Evolutionary conservation across 2,797 vertebrate species (phyloP), one percentile per base, ranked within the genome.

Genomic region (Oceanodroma leucorhoa): DNA sequence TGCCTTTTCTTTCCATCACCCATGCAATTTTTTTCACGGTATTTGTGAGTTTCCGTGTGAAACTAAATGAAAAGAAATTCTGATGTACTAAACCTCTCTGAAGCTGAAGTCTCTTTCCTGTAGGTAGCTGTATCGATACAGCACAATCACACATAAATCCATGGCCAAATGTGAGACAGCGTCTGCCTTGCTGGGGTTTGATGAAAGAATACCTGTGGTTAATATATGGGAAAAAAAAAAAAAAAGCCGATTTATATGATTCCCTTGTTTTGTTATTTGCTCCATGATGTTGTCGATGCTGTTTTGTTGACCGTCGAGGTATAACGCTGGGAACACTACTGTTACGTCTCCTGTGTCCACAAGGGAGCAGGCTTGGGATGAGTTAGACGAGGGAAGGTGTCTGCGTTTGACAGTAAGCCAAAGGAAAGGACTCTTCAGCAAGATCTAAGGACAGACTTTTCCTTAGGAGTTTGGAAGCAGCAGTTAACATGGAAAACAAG

Each of bases 281-380:
- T 36, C 14, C n/a, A 6, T 30, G 19, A 16, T 29, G 15, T 2
- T 21, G 32, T 20, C 9, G 19, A 20, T 9, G 8, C 13, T n/a
- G 24, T 54, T 38, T 36, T 24, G 22, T 18, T 30, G 30, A 10
- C 7, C 1, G 22, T 2, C 5, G 45, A 65, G 27, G 19, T 30
- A 16, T 6, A 46, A n/a, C 10, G 8, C 43, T 1, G 17, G 54
- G 20, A 87, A 54, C 15, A 3, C 8, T 36, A 10, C 30, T 91
- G 95, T 30, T 71, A 32, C 82, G 29, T 83, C 58, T 90, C 19
- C 43, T n/a, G 36, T 32, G 73, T 48, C 94, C 95, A 94, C 92
- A 38, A 2, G 85, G 80, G 94, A 86, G 94, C 95, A 90, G 85
- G 72, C 85, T 95, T 93, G 87, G 89, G 32, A 60, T 53, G 40